Evolutionary conservation across 2,888 invertebrate species (phyloP), one percentile per base, ranked within the genome.

Genomic region (Leptinotarsa peninsularis): DNA sequence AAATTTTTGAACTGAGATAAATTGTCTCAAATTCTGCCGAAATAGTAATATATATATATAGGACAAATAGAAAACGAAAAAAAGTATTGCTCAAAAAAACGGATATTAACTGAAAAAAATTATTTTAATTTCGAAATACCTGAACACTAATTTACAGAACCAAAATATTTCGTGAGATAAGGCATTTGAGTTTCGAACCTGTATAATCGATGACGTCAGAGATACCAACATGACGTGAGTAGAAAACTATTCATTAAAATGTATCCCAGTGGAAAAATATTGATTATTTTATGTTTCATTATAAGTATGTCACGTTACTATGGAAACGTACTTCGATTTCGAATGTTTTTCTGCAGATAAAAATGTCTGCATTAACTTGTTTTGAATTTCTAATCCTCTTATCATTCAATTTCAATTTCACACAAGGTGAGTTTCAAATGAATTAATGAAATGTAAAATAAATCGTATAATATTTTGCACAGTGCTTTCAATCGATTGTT

Each of bases 401-500:
- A 17, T 63, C 43, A 43, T 63, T 63, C 21, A 43, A 43, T 63
- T 63, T 27, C 4, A 43, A 33, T 63, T 63, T 63, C 4, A 18
- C 33, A 33, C 33, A 63, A 18, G 70, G 70, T 70, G 21, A 70
- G 70, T 70, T 58, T 10, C 54, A 43, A 49, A 49, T 50, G 23
- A 67, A 49, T n/a, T 66, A 67, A n/a, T 50, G n/a, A 10, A 17
- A 23, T 54, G 3, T 15, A 49, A 27, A 33, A 60, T 56, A 50
- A 66, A 43, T 49, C 23, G 17, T 56, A 5, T 18, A 21, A 2
- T 72, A 18, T 67, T 56, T 49, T 69, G 78, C 79, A 27, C 66
- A 83, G 83, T 79, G 5, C 66, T 75, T 54, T 77, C 81, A 72
- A 97, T 99, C 86, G 98, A 98, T 89, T 99, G 98, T 88, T 99